These are phyloP conservation scores for Lepidotrigona ventralis DNA, from an alignment of 1,140 invertebrate species.

Conservation along the genomic window DNA sequence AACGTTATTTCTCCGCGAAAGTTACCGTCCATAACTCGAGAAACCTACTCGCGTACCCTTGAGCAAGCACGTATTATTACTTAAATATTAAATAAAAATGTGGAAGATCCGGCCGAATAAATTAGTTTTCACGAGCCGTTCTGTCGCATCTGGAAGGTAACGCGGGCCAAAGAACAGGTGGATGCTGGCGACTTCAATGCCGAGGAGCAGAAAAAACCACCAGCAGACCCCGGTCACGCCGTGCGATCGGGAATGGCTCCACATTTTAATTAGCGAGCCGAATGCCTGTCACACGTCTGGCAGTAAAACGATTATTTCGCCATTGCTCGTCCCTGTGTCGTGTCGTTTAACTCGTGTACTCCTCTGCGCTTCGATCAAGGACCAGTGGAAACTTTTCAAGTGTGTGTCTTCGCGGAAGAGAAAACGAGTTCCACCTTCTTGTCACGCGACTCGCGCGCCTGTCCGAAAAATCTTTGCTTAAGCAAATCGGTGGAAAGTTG, in stretches of 20 bases:
- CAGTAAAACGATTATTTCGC: constrained; percentile 46
- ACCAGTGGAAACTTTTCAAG: constrained; percentile 66
- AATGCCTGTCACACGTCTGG: constrained; percentile 43
- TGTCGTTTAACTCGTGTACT: constrained; percentile 64
- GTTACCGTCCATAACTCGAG: neutral
- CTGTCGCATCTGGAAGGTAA: neutral
- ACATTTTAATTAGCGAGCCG: constrained; percentile 59
- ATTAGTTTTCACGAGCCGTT: neutral
- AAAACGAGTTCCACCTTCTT: constrained; percentile 52
- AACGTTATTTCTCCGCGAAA: neutral
- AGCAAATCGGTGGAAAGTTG: neutral
- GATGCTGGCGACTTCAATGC: constrained; percentile 22
- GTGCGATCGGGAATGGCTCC: constrained; percentile 10
- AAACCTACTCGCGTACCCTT: neutral
- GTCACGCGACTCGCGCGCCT: neutral
- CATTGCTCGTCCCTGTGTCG: constrained; percentile 57
- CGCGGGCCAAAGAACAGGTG: neutral
- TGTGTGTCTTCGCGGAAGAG: constrained; percentile 52
- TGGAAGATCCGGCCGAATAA: neutral
- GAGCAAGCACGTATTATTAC: neutral
- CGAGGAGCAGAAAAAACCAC: constrained; percentile 18
- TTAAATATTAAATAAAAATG: neutral
- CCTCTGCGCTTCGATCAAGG: constrained; percentile 61
- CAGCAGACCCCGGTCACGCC: constrained; percentile 18
- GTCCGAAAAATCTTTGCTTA: neutral